A percentile compares a stretch with the other conserved stretches of the same genome.
Evolutionary conservation across 2,888 invertebrate genomes (phyloP).

Genomic region (Drosophila multiciliata): DNA sequence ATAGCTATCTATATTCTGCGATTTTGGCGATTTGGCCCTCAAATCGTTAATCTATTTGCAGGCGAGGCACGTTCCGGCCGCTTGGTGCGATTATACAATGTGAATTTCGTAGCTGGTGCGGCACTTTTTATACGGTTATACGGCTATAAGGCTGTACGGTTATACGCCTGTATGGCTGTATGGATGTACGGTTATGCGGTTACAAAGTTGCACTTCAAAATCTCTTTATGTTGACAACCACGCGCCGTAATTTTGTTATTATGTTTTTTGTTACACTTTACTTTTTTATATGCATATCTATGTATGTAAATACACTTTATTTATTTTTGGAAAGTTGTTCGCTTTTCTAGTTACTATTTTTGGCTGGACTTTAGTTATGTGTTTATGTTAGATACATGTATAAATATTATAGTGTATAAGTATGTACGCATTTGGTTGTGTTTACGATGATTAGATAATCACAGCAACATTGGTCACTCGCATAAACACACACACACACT

Average conservation of each 20-base stretch:
- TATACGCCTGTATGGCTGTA: neutral
- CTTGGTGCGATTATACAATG: slow-evolving; percentile 70
- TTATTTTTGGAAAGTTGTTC: slow-evolving; percentile 52
- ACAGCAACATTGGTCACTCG: slow-evolving; percentile 48
- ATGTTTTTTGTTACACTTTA: slow-evolving; percentile 32
- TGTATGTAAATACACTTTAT: slow-evolving; percentile 17
- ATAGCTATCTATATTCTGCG: slow-evolving; percentile 3
- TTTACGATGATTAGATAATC: slow-evolving; percentile 74
- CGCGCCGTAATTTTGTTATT: slow-evolving; percentile 53
- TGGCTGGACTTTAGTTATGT: slow-evolving; percentile 55
- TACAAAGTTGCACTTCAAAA: slow-evolving; percentile 38
- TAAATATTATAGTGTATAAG: slow-evolving; percentile 8
- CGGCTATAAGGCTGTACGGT: neutral
- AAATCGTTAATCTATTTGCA: slow-evolving; percentile 38
- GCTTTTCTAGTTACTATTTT: slow-evolving; percentile 55
- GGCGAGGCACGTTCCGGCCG: slow-evolving; percentile 54
- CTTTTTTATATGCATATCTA: slow-evolving; percentile 19
- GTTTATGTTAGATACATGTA: slow-evolving; percentile 18
- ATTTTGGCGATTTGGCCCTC: slow-evolving; percentile 24
- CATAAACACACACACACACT: slow-evolving; percentile 22
- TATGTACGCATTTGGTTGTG: slow-evolving; percentile 45
- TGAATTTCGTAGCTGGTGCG: slow-evolving; percentile 37
- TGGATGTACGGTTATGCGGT: neutral
- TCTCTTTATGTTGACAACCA: slow-evolving; percentile 63
- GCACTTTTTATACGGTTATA: slow-evolving; percentile 10